These are phyloP conservation scores for Campaea margaritaria DNA, from an alignment of 2,888 invertebrate genomes.

Conservation along the genomic window DNA sequence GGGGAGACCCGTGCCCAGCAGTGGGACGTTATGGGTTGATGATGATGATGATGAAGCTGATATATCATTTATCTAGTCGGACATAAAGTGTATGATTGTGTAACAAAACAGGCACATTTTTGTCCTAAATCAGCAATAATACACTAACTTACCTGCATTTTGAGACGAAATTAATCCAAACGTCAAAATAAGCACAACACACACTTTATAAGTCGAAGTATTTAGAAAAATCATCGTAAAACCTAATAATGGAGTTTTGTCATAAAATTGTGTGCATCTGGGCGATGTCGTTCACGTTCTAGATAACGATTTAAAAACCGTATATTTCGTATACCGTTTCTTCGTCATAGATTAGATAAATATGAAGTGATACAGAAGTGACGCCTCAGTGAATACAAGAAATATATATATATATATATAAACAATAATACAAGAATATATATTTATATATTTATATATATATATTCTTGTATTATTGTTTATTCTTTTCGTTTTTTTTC, in stretches of 20 bases:
- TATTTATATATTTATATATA: too few species aligned
- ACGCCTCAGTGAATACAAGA: background rate
- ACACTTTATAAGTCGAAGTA: constrained; percentile 16
- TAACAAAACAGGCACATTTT: background rate
- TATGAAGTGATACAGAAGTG: constrained; percentile 14
- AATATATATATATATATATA: too few species aligned
- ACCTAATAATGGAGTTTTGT: constrained; percentile 10
- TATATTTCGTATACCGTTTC: constrained; percentile 6
- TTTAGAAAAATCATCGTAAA: constrained; percentile 12
- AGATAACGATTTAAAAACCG: constrained; percentile 17
- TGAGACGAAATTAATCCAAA: constrained; percentile 30
- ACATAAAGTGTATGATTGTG: too few species aligned
- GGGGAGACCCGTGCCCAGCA: too few species aligned
- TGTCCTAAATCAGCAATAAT: background rate
- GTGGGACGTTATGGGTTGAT: too few species aligned
- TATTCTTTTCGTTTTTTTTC: too few species aligned
- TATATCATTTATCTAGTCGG: too few species aligned
- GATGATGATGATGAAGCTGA: too few species aligned
- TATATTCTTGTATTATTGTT: too few species aligned
- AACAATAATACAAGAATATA: too few species aligned
- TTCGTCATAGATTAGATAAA: constrained; percentile 27
- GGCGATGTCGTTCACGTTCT: constrained; percentile 3
- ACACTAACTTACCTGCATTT: constrained; percentile 23
- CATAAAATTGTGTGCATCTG: constrained; percentile 17
- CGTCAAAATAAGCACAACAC: constrained; percentile 22